Evolutionary conservation across 1,140 invertebrate species (phyloP), one percentile per base, ranked within the genome.

Genomic region (Ctenoplectra terminalis): DNA sequence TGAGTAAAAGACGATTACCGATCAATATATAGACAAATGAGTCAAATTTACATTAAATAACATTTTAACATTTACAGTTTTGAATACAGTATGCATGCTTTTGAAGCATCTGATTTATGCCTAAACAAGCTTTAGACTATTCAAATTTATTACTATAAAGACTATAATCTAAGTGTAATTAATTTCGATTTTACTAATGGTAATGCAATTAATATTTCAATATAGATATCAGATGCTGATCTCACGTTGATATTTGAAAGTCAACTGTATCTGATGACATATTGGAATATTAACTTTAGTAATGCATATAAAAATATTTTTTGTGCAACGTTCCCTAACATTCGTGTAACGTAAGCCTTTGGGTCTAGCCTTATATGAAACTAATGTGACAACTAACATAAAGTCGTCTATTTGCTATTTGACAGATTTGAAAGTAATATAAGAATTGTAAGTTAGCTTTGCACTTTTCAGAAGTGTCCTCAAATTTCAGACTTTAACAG

Each of bases 201-300:
- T 23, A 37, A 79, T 84, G 50, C 60, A 67, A 87, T 85, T 77
- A 78, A 87, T 84, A 81, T 88, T 88, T 89, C 80, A 81, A 85
- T 89, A 74, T 83, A 80, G 26, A 83, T 43, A 48, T 87, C 82
- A 83, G 87, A 86, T 78, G 87, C 83, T 81, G 87, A 89, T 88
- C 87, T 89, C 87, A 89, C 81, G 84, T 89, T 89, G 79, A 89
- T 87, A 75, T 29, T 60, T 48, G 60, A 61, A 80, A 87, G 87
- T 89, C 84, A 89, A 88, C 87, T 88, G 87, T 85, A 83, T 88
- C 87, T 73, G 69, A 85, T 87, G 79, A 85, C 79, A 63, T 82
- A 76, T 85, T 85, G 83, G 78, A 80, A 85, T 58, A 54, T 77
- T 81, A 69, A 81, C 56, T 63, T 75, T 48, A 34, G 31, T 78